phyloP scores from a whole-genome alignment of 1,140 invertebrate genomes.

The Myzus persicae region DNA sequence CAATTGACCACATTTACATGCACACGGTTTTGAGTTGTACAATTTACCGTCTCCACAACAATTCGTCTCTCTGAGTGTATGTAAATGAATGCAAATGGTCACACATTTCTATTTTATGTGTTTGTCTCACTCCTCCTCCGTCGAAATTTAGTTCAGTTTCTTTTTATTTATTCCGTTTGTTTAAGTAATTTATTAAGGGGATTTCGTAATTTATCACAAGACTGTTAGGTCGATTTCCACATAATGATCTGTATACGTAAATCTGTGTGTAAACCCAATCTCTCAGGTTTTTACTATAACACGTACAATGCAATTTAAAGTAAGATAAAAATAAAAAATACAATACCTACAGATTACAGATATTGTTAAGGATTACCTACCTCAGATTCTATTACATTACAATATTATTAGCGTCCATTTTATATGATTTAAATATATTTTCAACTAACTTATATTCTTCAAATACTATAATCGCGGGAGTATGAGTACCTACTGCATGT shows the following conservation, averaged over 20 bases:
- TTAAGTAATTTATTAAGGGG: slow-evolving; percentile 26
- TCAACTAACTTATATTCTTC: not conserved
- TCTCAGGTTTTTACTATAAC: not conserved
- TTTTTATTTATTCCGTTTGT: not conserved
- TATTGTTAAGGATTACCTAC: not conserved
- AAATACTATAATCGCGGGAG: not conserved
- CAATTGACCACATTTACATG: slow-evolving; percentile 36
- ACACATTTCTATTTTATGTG: slow-evolving; percentile 31
- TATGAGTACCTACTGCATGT: not conserved
- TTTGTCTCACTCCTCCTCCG: not conserved
- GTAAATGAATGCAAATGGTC: slow-evolving; percentile 48
- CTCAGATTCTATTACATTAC: not conserved
- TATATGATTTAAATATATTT: not conserved
- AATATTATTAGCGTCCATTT: not conserved
- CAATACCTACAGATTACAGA: too few species aligned
- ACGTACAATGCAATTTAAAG: not conserved
- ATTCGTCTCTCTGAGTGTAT: slow-evolving; percentile 10
- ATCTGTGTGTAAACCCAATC: not conserved
- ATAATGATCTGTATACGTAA: not conserved
- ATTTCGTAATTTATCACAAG: not conserved
- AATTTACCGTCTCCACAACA: not conserved
- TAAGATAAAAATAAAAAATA: not conserved
- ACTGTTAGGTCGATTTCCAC: not conserved
- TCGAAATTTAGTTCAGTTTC: slow-evolving; percentile 23
- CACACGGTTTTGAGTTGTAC: not conserved